Evolutionary conservation across 2,113 vertebrate genomes (phyloP).

Genomic region (Saccopteryx bilineata): DNA sequence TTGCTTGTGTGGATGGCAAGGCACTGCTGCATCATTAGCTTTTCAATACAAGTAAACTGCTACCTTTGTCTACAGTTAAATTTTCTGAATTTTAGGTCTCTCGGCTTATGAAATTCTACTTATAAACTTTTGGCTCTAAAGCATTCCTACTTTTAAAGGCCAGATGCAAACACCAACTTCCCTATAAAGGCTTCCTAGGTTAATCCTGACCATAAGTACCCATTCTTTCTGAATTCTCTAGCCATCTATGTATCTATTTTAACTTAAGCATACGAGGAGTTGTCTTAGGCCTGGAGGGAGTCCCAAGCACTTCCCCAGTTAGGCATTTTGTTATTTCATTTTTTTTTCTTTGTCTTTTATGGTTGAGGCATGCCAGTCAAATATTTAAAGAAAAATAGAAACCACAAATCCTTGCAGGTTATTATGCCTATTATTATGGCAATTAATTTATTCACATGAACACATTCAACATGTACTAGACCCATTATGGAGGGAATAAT

Average conservation of each 20-base stretch:
- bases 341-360: background rate
- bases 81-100: background rate
- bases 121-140: background rate
- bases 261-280: background rate
- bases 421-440: background rate
- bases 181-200: background rate
- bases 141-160: background rate
- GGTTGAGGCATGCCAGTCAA: background rate
- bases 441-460: background rate
- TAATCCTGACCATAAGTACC: background rate
- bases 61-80: background rate
- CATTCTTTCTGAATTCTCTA: background rate
- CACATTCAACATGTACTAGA: background rate
- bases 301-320: background rate
- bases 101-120: background rate
- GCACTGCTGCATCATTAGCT: background rate
- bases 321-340: background rate
- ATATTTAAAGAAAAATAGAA: background rate
- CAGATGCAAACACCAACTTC: constrained; percentile 21
- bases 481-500: background rate
- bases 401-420: background rate
- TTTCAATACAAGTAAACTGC: background rate
- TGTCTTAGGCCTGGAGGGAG: background rate
- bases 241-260: background rate
- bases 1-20: background rate